Percentiles rank a stretch among this genome's conserved stretches.
phyloP scores from a whole-genome alignment of 2,888 invertebrate genomes.

The Teinopalpus imperialis region DNA sequence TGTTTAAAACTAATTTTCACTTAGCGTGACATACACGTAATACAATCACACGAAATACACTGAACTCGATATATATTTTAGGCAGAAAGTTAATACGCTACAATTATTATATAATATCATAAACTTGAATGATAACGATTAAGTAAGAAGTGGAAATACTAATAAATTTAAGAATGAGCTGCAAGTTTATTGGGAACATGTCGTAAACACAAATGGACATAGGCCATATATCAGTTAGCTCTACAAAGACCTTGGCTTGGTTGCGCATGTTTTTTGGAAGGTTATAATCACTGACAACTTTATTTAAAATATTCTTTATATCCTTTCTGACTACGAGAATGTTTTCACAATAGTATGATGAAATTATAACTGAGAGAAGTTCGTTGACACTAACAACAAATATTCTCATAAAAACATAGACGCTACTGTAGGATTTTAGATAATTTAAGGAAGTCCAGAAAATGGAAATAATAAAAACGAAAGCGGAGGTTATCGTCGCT shows the following conservation, averaged over 20 bases:
- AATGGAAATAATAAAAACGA: slow-evolving; percentile 46
- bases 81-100: too few species aligned
- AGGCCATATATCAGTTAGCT: slow-evolving; percentile 59
- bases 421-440: slow-evolving; percentile 23
- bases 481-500: slow-evolving; percentile 51
- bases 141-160: slow-evolving; percentile 64
- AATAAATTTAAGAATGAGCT: slow-evolving; percentile 60
- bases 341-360: slow-evolving; percentile 51
- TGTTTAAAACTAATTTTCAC: too few species aligned
- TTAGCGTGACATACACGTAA: too few species aligned
- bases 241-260: slow-evolving; percentile 62
- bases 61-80: too few species aligned
- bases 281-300: slow-evolving; percentile 58
- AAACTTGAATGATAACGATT: slow-evolving; percentile 61
- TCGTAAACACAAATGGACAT: slow-evolving; percentile 41
- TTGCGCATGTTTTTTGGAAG: slow-evolving; percentile 50
- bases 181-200: slow-evolving; percentile 61
- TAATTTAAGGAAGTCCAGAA: slow-evolving; percentile 51
- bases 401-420: slow-evolving; percentile 34
- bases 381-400: slow-evolving; percentile 45
- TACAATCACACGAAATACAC: too few species aligned
- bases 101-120: slow-evolving; percentile 52
- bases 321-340: slow-evolving; percentile 45
- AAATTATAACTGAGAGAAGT: slow-evolving; percentile 41
- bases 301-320: slow-evolving; percentile 53